A percentile compares a stretch with the other conserved stretches of the same genome.
Evolutionary conservation across 2,888 invertebrate genomes (phyloP).

Genomic region (Gari tellinella): DNA sequence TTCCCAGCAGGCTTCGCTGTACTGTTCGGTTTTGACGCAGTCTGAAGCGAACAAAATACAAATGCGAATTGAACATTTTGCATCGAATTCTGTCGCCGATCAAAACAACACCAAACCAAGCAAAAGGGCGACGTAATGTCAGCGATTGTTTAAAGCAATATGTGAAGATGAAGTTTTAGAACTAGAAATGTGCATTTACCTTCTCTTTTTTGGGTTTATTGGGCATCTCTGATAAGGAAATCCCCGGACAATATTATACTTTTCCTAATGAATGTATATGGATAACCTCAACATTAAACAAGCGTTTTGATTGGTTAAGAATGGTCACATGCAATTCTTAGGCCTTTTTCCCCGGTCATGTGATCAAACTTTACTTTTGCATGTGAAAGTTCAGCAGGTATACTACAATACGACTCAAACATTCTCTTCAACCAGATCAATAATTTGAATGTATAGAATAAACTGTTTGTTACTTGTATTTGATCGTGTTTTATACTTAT

Average conservation of each 20-base stretch:
- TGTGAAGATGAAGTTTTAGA: background rate
- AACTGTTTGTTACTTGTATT: too few relatives aligned
- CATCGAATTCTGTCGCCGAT: conserved; percentile 10
- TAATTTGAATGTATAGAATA: too few relatives aligned
- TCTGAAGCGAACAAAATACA: conserved; percentile 65
- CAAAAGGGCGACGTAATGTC: too few relatives aligned
- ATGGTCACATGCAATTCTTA: conserved; percentile 71
- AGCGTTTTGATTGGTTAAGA: conserved; percentile 73
- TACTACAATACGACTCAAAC: too few relatives aligned
- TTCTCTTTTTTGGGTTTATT: conserved; percentile 82
- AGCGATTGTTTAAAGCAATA: background rate
- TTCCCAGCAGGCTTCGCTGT: conserved; percentile 74
- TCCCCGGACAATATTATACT: conserved; percentile 57
- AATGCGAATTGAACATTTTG: conserved; percentile 7
- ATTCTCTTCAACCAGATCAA: too few relatives aligned
- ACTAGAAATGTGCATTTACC: conserved; percentile 59
- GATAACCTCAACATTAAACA: conserved; percentile 77
- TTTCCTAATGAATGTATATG: conserved; percentile 57
- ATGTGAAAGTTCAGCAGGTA: too few relatives aligned
- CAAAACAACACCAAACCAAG: conserved; percentile 12
- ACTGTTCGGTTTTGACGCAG: conserved; percentile 73
- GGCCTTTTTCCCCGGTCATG: conserved; percentile 55
- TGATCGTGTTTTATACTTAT: too few relatives aligned
- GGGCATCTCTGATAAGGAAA: conserved; percentile 69
- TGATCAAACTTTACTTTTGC: conserved; percentile 46